These are phyloP conservation scores for Rhodinocichla rosea DNA, from an alignment of 2,113 vertebrate genomes.

Conservation along the genomic window DNA sequence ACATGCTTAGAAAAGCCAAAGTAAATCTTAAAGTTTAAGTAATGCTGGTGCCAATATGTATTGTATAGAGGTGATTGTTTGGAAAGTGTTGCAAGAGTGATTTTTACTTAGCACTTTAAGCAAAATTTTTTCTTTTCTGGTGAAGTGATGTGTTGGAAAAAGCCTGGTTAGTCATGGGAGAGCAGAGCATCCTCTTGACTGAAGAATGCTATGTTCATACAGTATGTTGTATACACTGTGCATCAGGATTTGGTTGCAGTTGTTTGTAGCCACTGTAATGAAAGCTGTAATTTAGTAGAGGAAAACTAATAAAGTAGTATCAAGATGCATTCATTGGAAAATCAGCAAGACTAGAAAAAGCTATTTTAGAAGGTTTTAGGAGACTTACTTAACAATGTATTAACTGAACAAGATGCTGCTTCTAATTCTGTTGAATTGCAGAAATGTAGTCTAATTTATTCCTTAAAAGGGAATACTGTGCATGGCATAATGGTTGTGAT, in stretches of 20 bases:
- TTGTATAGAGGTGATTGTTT: neutral
- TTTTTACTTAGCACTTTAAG: neutral
- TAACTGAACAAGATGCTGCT: neutral
- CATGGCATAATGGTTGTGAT: neutral
- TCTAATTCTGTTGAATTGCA: neutral
- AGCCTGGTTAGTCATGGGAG: neutral
- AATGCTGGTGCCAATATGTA: neutral
- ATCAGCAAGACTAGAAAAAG: neutral
- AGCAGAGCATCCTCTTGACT: neutral
- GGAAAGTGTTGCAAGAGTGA: neutral
- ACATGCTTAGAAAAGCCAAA: neutral
- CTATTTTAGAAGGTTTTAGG: neutral
- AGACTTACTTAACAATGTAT: neutral
- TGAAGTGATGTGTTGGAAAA: neutral
- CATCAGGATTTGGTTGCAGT: neutral
- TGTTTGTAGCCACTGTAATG: neutral
- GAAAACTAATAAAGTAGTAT: neutral
- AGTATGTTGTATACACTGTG: neutral
- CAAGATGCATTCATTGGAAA: neutral
- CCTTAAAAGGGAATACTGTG: neutral
- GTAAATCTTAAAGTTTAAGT: neutral
- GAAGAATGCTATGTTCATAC: accelerated
- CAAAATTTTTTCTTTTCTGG: neutral
- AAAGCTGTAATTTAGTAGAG: neutral
- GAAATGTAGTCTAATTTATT: neutral